Base-by-base conservation (phyloP, 2,113 vertebrate species). In the Dromas ardeola region DNA sequence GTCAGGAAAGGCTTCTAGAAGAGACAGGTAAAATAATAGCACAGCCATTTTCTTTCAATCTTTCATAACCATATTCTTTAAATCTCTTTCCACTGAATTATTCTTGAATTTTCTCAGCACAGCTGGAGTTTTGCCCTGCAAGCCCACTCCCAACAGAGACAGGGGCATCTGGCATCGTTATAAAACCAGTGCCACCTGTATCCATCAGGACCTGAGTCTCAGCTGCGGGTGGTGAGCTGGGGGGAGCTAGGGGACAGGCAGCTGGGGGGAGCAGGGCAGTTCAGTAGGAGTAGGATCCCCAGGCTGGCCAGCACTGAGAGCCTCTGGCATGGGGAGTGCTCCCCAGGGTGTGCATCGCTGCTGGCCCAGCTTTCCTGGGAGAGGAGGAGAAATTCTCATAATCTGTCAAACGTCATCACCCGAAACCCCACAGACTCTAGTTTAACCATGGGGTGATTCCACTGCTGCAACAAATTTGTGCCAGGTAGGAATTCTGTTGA, bases 281-380 rank as follows among this genome's bases (percentile, higher is more conserved):
- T 88, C 70, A n/a, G 2, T 1, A 70, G 50, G n/a, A 66, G 50
- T 5, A 16, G 1, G 2, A 14, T 52, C 8, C 9, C 17, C 3
- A 27, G n/a, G 25, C 25, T 15, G 38, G 30, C 8, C 50, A 42
- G 58, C 0, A 2, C 52, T 11, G 25, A 52, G 58, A 62, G 4
- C 38, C 40, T 69, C 34, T 29, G 30, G 65, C 19, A n/a, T 4
- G 9, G 42, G 56, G 17, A 81, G 19, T 30, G 34, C 22, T 61
- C 29, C 40, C 38, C 0, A 0, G 45, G 10, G 9, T 55, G 21
- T 26, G 47, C 11, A 3, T 26, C 3, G 3, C 65, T 73, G 55
- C 55, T 69, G 13, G 17, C 36, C 47, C 5, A 4, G 5, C 50
- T 67, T 71, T 91, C 38, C 4, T 71, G 6, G 11, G 19, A 30